Evolutionary conservation across 2,888 invertebrate genomes (phyloP), one percentile per base, ranked within the genome.

Genomic region (Clusia tigrina): DNA sequence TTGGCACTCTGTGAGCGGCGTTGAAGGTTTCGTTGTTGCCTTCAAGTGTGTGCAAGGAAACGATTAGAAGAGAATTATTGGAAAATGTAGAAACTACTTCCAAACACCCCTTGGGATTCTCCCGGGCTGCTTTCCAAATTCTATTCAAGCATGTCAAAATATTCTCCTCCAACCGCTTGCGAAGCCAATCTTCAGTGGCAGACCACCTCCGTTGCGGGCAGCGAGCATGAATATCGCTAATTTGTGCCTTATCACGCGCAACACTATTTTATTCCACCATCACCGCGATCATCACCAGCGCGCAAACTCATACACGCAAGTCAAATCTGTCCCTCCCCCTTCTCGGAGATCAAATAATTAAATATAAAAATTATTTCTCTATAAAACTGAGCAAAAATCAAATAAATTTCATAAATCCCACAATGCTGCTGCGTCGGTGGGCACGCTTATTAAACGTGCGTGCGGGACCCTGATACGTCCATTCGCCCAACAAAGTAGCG

Each of bases 391-490:
- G 2, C 2, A 51, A 26, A 38, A 55, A 24, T 32, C 60, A 58
- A 57, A 58, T 42, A 55, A 37, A 60, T 53, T 54, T 55, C 54
- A 54, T 54, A 58, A 58, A 58, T 26, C 63, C 6, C 57, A 17
- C 37, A 18, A 54, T 3, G 2, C 25, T 18, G 54, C 32, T 20
- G 20, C 26, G 55, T 57, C 63, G 68, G 60, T 70, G 69, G 72
- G 73, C 78, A 78, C 78, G 78, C 79, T 80, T 79, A 76, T 79
- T 77, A 73, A 67, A 17, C 67, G 67, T 64, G 67, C 58, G 22
- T 38, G 15, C n/a, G 6, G n/a, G 20, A 18, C n/a, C 12, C 22
- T 46, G 2, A 15, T 22, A 17, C n/a, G n/a, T n/a, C n/a, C n/a
- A 22, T 42, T 52, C 51, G 38, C 24, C 70, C 69, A 70, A 72